Conservation (phyloP, 2,113 vertebrate species). For the Tyrannus savana region DNA sequence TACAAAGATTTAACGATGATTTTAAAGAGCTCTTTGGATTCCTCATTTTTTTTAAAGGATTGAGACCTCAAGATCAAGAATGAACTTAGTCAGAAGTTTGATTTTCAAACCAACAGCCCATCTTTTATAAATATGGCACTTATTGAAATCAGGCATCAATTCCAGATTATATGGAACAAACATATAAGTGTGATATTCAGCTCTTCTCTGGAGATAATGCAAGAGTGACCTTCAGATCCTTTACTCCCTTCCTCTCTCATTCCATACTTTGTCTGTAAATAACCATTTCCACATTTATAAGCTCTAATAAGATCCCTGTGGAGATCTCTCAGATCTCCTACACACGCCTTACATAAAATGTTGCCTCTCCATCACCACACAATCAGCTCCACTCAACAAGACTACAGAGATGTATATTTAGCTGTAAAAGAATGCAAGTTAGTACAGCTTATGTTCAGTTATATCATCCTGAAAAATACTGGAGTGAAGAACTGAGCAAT, state of each 20-base stretch:
- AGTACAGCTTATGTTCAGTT: slow-evolving; percentile 23
- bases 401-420: slow-evolving; percentile 49
- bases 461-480: slow-evolving; percentile 1
- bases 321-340: slow-evolving; percentile 54
- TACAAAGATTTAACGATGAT: neutral
- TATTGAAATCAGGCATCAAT: neutral
- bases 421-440: slow-evolving; percentile 16
- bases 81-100: neutral
- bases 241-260: neutral
- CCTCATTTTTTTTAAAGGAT: neutral
- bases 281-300: neutral
- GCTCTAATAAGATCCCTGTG: neutral
- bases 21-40: neutral
- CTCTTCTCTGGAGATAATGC: neutral
- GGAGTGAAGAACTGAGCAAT: neutral
- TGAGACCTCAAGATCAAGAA: neutral
- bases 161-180: neutral
- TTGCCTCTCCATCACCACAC: slow-evolving; percentile 21
- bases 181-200: neutral
- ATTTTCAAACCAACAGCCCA: neutral
- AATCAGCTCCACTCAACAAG: slow-evolving; percentile 21
- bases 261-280: neutral
- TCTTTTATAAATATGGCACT: neutral
- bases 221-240: neutral
- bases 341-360: slow-evolving; percentile 31